Conservation (phyloP, 2,797 vertebrate species). For the Dallia pectoralis region DNA sequence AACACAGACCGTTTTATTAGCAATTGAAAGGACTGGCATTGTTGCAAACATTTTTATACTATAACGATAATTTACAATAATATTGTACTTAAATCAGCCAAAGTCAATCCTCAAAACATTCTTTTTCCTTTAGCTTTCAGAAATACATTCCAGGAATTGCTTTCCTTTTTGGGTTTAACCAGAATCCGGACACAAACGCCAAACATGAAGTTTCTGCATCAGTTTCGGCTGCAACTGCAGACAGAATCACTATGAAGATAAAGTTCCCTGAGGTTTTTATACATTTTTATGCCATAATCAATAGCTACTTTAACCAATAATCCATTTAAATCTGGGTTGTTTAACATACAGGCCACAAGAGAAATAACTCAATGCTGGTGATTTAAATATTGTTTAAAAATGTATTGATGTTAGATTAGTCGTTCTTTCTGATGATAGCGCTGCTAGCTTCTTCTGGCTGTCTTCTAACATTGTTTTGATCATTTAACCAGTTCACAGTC, state of each 20-base stretch:
- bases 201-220: constrained; percentile 61
- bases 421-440: neutral
- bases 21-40: too few species aligned
- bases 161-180: constrained; percentile 62
- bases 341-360: too few species aligned
- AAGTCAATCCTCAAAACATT: constrained; percentile 1
- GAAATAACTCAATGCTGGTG: too few species aligned
- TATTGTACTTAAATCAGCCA: neutral
- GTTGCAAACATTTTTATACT: too few species aligned
- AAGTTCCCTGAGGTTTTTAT: constrained; percentile 71
- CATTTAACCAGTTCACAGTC: constrained; percentile 65
- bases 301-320: neutral
- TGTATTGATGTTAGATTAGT: too few species aligned
- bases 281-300: constrained; percentile 7
- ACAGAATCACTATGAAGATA: constrained; percentile 65
- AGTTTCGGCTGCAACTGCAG: constrained; percentile 53
- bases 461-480: neutral
- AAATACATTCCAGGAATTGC: constrained; percentile 71
- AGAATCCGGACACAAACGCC: constrained; percentile 57
- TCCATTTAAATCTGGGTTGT: neutral
- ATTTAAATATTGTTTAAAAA: too few species aligned
- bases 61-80: too few species aligned
- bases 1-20: too few species aligned
- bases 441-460: neutral
- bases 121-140: constrained; percentile 53